A percentile compares a stretch with the other conserved stretches of the same genome.
Conservation (phyloP, 2,888 invertebrate species). For the Trissolcus brochymenae region DNA sequence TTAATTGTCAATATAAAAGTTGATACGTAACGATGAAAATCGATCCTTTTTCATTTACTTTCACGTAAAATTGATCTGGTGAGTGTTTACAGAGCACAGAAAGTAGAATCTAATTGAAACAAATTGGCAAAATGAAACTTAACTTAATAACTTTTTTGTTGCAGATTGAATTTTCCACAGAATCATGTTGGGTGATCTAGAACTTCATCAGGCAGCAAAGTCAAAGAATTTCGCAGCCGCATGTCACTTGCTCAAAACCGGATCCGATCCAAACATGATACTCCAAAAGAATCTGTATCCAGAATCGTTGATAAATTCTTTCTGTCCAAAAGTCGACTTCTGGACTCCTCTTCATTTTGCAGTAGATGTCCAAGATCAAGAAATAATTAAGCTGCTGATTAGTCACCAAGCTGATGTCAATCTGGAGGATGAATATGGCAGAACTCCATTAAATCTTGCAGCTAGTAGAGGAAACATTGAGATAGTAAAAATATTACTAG, state of each 20-base stretch:
- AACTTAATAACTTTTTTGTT: neutral
- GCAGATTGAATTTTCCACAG: neutral
- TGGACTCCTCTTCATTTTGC: conserved; percentile 52
- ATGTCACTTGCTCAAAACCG: conserved; percentile 10
- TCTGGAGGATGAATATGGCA: conserved; percentile 46
- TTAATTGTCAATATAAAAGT: neutral
- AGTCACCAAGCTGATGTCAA: conserved; percentile 35
- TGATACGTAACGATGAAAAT: too few species aligned
- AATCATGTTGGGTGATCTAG: conserved; percentile 13
- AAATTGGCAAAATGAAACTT: neutral
- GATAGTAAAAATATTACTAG: conserved; percentile 31
- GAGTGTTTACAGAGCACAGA: too few species aligned
- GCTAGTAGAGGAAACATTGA: conserved; percentile 37
- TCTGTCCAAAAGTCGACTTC: conserved; percentile 25
- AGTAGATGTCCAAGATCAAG: conserved; percentile 29
- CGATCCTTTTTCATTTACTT: too few species aligned
- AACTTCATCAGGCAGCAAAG: conserved; percentile 33
- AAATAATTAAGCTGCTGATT: conserved; percentile 39
- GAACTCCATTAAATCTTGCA: conserved; percentile 47
- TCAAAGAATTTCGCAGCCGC: conserved; percentile 15
- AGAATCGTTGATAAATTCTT: conserved; percentile 14
- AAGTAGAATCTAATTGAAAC: too few species aligned
- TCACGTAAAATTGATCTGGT: too few species aligned
- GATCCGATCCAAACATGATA: conserved; percentile 22
- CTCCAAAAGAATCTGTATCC: conserved; percentile 19